A percentile compares a stretch with the other conserved stretches of the same genome.
Conservation (phyloP, 2,888 invertebrate species). For the Tenthredo amoena region DNA sequence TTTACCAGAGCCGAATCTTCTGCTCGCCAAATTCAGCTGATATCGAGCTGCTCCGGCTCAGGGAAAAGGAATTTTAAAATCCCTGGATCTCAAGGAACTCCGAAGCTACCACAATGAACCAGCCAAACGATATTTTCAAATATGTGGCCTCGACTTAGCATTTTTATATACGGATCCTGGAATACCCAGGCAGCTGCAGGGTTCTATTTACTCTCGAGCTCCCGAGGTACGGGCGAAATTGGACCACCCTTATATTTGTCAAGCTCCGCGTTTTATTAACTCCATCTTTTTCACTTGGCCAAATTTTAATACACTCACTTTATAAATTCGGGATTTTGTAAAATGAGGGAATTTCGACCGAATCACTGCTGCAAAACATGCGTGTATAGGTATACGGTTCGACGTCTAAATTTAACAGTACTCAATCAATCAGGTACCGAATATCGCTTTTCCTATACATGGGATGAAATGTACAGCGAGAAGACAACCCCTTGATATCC, state of each 20-base stretch:
- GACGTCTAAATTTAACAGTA: no score
- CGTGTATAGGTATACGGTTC: background rate
- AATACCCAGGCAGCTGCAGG: background rate
- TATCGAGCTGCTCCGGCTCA: constrained; percentile 9
- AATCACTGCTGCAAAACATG: background rate
- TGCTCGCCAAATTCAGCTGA: background rate
- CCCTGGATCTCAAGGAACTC: background rate
- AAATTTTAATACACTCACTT: background rate
- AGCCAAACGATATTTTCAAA: background rate
- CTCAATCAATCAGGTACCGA: background rate
- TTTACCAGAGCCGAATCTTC: background rate
- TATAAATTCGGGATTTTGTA: no score
- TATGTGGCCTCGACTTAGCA: constrained; percentile 37
- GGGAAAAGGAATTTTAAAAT: background rate
- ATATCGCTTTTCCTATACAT: background rate
- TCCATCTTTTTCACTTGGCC: background rate
- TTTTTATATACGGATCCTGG: constrained; percentile 24
- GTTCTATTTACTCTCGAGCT: background rate
- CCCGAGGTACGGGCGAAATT: background rate
- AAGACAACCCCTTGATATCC: background rate
- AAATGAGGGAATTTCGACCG: background rate
- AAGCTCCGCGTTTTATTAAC: background rate
- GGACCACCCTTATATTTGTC: background rate
- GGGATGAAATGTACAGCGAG: no score
- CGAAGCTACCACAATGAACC: constrained; percentile 11